Percentiles rank a stretch among this genome's conserved stretches.
These are phyloP conservation scores for Acrocephalus arundinaceus DNA, from an alignment of 2,113 vertebrate genomes.

Conservation along the genomic window DNA sequence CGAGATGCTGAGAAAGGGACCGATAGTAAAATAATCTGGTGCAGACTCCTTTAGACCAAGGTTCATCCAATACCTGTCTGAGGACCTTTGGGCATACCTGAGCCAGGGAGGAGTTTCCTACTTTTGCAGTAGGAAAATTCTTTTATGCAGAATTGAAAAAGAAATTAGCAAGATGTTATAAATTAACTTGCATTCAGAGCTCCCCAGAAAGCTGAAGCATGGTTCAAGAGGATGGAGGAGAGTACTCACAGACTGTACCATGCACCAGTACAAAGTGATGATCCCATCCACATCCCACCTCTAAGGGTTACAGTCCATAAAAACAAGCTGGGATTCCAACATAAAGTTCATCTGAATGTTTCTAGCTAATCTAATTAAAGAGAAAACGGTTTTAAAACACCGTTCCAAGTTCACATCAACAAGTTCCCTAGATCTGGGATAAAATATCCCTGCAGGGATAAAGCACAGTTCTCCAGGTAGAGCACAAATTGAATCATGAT, in stretches of 20 bases:
- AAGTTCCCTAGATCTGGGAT: neutral
- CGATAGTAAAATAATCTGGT: fast-evolving
- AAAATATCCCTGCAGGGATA: neutral
- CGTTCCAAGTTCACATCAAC: neutral
- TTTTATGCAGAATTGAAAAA: neutral
- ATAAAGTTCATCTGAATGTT: neutral
- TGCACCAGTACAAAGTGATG: too few species aligned
- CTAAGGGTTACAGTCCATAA: neutral
- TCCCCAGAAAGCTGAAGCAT: neutral
- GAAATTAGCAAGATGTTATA: neutral
- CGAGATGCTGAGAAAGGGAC: neutral
- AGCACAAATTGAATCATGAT: neutral
- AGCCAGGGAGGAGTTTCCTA: neutral
- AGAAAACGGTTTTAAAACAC: neutral
- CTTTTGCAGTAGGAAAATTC: neutral
- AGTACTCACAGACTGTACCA: neutral
- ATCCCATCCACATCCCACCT: neutral
- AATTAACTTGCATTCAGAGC: neutral
- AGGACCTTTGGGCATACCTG: neutral
- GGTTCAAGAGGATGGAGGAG: fast-evolving
- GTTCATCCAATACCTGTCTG: neutral
- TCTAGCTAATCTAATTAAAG: neutral
- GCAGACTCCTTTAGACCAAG: neutral
- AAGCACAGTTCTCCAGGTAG: neutral
- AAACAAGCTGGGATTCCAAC: neutral